Percentiles rank a stretch among this genome's conserved stretches.
These are phyloP conservation scores for Hypsopygia costalis DNA, from an alignment of 2,888 invertebrate genomes.

Conservation along the genomic window DNA sequence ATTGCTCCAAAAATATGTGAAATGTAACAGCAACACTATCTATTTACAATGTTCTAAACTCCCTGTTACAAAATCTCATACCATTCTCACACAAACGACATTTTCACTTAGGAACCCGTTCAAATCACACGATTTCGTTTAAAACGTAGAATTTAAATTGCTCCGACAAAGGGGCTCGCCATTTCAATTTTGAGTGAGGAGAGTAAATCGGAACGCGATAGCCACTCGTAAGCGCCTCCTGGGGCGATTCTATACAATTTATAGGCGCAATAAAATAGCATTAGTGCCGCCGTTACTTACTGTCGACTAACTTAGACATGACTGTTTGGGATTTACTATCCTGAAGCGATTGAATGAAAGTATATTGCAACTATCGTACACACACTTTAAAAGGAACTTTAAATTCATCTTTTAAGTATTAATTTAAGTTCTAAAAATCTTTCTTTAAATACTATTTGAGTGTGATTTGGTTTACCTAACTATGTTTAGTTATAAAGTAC, in stretches of 20 bases:
- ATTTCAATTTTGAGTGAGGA: slow-evolving; percentile 73
- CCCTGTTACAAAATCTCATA: background rate
- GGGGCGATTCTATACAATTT: slow-evolving; percentile 71
- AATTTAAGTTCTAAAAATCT: too few species aligned
- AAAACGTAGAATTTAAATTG: slow-evolving; percentile 70
- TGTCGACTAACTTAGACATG: background rate
- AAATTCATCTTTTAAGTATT: too few species aligned
- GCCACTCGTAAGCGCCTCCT: slow-evolving; percentile 66
- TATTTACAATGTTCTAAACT: too few species aligned
- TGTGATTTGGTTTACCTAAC: too few species aligned
- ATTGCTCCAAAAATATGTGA: too few species aligned
- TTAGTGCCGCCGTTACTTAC: slow-evolving; percentile 3
- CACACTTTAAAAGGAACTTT: too few species aligned
- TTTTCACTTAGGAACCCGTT: background rate
- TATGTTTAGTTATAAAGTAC: too few species aligned
- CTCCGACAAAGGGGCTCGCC: slow-evolving; percentile 57
- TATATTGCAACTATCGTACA: too few species aligned
- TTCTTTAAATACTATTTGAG: too few species aligned
- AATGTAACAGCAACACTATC: too few species aligned
- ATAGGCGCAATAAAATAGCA: slow-evolving; percentile 52
- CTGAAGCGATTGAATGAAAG: background rate
- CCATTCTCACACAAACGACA: slow-evolving; percentile 1
- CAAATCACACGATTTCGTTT: slow-evolving; percentile 34
- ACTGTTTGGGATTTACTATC: background rate
- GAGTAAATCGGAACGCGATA: slow-evolving; percentile 71